Evolutionary conservation across 2,888 invertebrate species (phyloP).

Genomic region (Cantharis flavilabris): DNA sequence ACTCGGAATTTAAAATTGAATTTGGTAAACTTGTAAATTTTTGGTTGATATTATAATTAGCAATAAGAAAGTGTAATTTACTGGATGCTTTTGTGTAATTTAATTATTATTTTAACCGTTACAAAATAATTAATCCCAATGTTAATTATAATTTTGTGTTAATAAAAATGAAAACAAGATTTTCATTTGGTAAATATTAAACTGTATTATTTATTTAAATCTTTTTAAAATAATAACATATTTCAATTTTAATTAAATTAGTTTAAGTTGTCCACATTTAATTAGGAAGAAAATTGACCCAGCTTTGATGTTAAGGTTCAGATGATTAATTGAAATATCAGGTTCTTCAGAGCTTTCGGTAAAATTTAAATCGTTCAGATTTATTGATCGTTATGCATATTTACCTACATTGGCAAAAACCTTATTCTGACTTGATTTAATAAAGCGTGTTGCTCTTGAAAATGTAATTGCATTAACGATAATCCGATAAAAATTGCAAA

Average conservation of each 20-base stretch:
- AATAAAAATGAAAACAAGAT: not conserved
- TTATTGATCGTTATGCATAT: constrained; percentile 31
- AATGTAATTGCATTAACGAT: not conserved
- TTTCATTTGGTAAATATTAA: not conserved
- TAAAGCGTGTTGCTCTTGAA: not conserved
- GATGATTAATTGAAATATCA: constrained; percentile 22
- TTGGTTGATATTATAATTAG: not conserved
- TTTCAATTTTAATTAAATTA: constrained; percentile 8
- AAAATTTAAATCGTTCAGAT: constrained; percentile 23
- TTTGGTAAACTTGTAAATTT: not conserved
- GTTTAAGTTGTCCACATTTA: constrained; percentile 15
- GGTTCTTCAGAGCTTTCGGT: constrained; percentile 19
- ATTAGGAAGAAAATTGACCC: constrained; percentile 18
- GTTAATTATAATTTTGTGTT: not conserved
- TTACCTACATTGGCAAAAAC: constrained; percentile 12
- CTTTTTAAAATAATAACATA: not conserved
- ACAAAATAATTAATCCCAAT: not conserved
- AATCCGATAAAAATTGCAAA: not conserved
- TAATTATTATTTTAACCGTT: not conserved
- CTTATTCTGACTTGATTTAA: not conserved
- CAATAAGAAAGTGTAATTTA: not conserved
- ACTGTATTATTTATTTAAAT: not conserved
- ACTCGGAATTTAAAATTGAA: not conserved
- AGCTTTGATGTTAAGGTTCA: constrained; percentile 5
- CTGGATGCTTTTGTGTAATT: not conserved